Conservation (phyloP, 2,888 invertebrate species). For the Nephrotoma appendiculata region DNA sequence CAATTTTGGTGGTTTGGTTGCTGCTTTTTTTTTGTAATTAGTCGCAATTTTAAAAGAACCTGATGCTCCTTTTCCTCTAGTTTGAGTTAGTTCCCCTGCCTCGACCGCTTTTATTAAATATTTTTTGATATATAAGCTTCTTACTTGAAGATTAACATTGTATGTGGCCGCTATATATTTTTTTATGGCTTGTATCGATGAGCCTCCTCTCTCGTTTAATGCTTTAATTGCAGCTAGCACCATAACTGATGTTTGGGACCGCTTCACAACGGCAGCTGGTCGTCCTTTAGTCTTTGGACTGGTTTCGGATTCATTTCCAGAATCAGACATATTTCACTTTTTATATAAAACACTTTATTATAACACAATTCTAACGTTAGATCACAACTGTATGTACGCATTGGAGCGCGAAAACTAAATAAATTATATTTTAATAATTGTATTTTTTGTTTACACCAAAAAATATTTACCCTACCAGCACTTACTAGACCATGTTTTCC, state of each 20-base stretch:
- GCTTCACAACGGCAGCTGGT: background rate
- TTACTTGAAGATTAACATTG: constrained; percentile 41
- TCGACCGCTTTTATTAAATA: constrained; percentile 43
- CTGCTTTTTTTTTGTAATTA: background rate
- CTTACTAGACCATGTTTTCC: too few species aligned
- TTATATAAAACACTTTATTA: background rate
- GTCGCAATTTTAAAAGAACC: constrained; percentile 15
- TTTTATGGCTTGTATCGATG: constrained; percentile 38
- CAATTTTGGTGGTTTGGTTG: background rate
- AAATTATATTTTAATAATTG: too few species aligned
- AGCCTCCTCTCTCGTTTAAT: constrained; percentile 42
- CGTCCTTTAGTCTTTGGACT: background rate
- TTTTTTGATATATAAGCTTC: constrained; percentile 42
- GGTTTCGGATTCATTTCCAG: background rate
- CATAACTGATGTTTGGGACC: constrained; percentile 38
- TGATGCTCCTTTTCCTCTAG: constrained; percentile 12
- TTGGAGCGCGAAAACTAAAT: too few species aligned
- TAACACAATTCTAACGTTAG: too few species aligned
- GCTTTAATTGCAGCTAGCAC: constrained; percentile 39
- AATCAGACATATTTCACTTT: background rate
- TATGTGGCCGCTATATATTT: constrained; percentile 45
- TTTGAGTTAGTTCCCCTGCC: constrained; percentile 29
- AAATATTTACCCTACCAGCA: too few species aligned
- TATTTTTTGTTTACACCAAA: too few species aligned
- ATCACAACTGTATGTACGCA: too few species aligned